These are phyloP conservation scores for Leptinotarsa texana DNA, from an alignment of 1,140 invertebrate genomes.

Conservation along the genomic window DNA sequence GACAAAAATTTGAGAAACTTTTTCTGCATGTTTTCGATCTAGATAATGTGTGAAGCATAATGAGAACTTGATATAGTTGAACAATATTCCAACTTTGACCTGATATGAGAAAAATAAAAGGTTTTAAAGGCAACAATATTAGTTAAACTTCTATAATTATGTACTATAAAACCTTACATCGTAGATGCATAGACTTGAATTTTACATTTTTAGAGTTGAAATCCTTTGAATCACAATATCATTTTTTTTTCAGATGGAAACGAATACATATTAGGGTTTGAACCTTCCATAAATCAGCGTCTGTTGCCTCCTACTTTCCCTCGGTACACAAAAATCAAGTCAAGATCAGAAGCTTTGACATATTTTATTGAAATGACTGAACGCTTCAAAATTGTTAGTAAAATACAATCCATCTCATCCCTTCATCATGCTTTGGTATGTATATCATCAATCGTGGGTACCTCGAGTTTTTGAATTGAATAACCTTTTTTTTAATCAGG, in stretches of 20 bases:
- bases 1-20: too few relatives aligned
- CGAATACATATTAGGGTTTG: slow-evolving; percentile 77
- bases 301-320: slow-evolving; percentile 97
- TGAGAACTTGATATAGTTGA: too few relatives aligned
- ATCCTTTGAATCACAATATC: too few relatives aligned
- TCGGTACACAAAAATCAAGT: slow-evolving; percentile 91
- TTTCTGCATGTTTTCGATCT: too few relatives aligned
- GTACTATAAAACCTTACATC: too few relatives aligned
- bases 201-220: too few relatives aligned
- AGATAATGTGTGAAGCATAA: too few relatives aligned
- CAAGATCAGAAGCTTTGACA: slow-evolving; percentile 76
- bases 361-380: slow-evolving; percentile 84
- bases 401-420: slow-evolving; percentile 76
- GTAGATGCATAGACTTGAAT: too few relatives aligned
- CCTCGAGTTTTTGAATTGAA: background rate
- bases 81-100: too few relatives aligned
- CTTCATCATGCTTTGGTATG: slow-evolving; percentile 82
- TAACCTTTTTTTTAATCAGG: slow-evolving; percentile 64
- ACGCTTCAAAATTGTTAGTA: slow-evolving; percentile 80
- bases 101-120: too few relatives aligned
- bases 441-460: slow-evolving; percentile 17
- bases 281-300: slow-evolving; percentile 93
- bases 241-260: slow-evolving; percentile 42
- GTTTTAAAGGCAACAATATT: too few relatives aligned
- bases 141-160: too few relatives aligned